A percentile compares a stretch with the other conserved stretches of the same genome.
Conservation (phyloP, 64 coral and sea anemone genomes). For the Montipora sp. region DNA sequence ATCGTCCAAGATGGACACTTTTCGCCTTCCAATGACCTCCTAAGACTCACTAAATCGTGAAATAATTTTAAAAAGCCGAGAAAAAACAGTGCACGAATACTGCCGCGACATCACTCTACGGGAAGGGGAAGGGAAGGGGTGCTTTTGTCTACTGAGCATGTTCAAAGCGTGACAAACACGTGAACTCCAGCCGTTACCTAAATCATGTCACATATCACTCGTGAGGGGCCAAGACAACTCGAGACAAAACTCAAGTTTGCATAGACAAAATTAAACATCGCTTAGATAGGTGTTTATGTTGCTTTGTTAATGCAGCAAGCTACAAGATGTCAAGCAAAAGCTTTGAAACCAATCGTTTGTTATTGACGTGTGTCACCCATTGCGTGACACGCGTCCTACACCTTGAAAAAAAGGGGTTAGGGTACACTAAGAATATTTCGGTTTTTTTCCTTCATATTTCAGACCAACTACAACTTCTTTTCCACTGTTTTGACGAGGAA, state of each 20-base stretch:
- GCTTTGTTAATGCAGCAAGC: too few relatives aligned
- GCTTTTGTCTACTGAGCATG: not conserved
- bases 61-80: not conserved
- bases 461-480: too few relatives aligned
- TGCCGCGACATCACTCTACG: not conserved
- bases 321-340: too few relatives aligned
- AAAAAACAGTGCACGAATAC: not conserved
- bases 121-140: not conserved
- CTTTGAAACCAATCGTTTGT: too few relatives aligned
- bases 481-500: too few relatives aligned
- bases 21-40: not conserved
- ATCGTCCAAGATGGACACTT: not conserved
- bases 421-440: too few relatives aligned
- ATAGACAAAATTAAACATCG: not conserved
- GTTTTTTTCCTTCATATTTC: too few relatives aligned
- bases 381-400: too few relatives aligned
- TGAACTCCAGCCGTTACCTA: not conserved
- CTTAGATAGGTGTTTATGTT: not conserved
- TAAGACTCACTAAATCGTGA: not conserved
- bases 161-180: conserved; percentile 28
- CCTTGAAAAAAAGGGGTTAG: too few relatives aligned
- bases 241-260: too few relatives aligned
- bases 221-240: not conserved
- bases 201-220: not conserved
- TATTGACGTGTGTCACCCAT: too few relatives aligned